Base-by-base conservation (phyloP, 2,888 invertebrate species). In the Sicus ferrugineus region DNA sequence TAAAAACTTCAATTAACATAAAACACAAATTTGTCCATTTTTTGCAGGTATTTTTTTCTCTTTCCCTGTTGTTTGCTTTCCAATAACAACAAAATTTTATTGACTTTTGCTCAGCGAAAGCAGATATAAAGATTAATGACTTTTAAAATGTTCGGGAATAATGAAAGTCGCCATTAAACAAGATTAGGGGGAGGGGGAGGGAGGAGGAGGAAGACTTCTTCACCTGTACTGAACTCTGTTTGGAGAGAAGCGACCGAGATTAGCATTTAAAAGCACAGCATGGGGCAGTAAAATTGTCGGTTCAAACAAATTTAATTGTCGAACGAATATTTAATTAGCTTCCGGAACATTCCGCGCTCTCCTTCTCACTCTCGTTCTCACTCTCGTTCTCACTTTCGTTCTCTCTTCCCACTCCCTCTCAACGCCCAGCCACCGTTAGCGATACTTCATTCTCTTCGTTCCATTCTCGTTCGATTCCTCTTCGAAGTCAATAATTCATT, bases 1-100 rank as follows among this genome's bases (percentile, higher is more conserved):
- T 75, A 73, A 76, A 74, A 78, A 76, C 73, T 77, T 77, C 81
- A 79, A 82, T 81, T 81, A 82, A 77, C 82, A 82, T 82, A 81
- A 80, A 78, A 80, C 78, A 77, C 75, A 77, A 77, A 83, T 82
- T 81, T 83, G 77, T 82, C 78, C 75, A 19, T 48, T 48, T 63
- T 63, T 63, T 46, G 56, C 61, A 42, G 42, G 38, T 63, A 46
- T 30, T 30, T 63, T 54, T 65, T 54, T 30, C 28, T 54, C 9
- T n/a, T 46, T 21, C 28, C 31, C 54, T 26, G 31, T 46, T 63
- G 30, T 48, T 52, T 31, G 50, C 14, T 52, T 50, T 65, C 21
- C 65, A 54, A 65, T 26, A 52, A 65, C 21, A 54, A 54, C 23
- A 38, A 54, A 65, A 7, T 7, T 63, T 30, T 46, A 48, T 64